These are phyloP conservation scores for Vollenhovia emeryi DNA, from an alignment of 1,140 invertebrate genomes.

Conservation along the genomic window DNA sequence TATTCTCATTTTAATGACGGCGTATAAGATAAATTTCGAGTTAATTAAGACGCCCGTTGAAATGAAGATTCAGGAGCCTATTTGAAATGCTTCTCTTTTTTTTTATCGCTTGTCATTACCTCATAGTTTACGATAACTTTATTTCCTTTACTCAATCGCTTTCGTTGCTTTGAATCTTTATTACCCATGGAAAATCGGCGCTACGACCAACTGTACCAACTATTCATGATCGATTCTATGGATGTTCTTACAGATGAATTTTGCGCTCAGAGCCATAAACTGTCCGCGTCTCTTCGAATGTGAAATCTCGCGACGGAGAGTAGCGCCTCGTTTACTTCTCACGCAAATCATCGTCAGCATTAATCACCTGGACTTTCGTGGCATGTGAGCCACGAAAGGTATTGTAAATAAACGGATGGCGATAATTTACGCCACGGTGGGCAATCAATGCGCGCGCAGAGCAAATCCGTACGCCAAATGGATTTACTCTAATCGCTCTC, in stretches of 20 bases:
- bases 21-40: background rate
- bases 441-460: constrained; percentile 39
- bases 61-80: background rate
- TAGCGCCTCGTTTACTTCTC: constrained; percentile 38
- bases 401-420: constrained; percentile 61
- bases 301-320: constrained; percentile 22
- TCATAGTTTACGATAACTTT: background rate
- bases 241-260: constrained; percentile 20
- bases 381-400: constrained; percentile 3
- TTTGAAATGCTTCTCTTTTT: background rate
- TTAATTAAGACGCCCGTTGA: background rate
- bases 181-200: background rate
- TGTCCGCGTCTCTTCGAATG: background rate
- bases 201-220: background rate
- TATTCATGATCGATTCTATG: constrained; percentile 17
- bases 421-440: constrained; percentile 48
- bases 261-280: background rate
- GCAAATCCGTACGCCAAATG: constrained; percentile 54
- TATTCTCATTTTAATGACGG: background rate
- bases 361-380: constrained; percentile 30
- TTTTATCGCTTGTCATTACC: background rate
- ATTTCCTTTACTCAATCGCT: background rate
- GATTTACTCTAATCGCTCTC: constrained; percentile 59
- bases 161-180: background rate
- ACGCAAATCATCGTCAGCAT: constrained; percentile 43